A percentile compares a stretch with the other conserved stretches of the same genome.
Evolutionary conservation across 2,113 vertebrate species (phyloP).

Genomic region (Cyphomyrus plagiostoma): DNA sequence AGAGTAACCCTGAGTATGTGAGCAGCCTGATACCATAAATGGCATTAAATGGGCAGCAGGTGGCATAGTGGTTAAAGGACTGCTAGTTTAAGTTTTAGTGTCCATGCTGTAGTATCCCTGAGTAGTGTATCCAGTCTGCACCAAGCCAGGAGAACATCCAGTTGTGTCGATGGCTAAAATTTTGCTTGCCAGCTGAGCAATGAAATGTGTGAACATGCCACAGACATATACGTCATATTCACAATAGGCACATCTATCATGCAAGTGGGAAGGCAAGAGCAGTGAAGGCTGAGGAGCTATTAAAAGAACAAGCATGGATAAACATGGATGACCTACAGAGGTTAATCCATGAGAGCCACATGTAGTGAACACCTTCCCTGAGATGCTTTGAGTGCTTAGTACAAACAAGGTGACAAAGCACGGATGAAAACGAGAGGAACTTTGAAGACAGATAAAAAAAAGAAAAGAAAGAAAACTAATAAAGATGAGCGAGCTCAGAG

Average conservation of each 20-base stretch:
- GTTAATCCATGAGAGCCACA: neutral
- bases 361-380: neutral
- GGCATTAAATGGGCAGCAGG: neutral
- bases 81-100: neutral
- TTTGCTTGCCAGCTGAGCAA: neutral
- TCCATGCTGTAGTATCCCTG: neutral
- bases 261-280: neutral
- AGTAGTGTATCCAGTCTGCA: neutral
- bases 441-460: neutral
- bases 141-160: neutral
- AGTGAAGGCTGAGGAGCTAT: neutral
- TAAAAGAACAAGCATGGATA: neutral
- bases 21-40: slow-evolving; percentile 36
- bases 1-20: neutral
- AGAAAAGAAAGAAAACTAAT: neutral
- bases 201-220: neutral
- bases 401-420: neutral
- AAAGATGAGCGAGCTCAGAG: neutral
- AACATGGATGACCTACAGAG: neutral
- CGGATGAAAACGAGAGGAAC: neutral
- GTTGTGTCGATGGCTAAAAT: neutral
- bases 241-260: neutral
- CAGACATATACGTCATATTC: neutral
- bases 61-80: neutral
- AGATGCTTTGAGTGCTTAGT: neutral